A percentile compares a stretch with the other conserved stretches of the same genome.
These are phyloP conservation scores for Netelia melanura DNA, from an alignment of 2,888 invertebrate genomes.

Conservation along the genomic window DNA sequence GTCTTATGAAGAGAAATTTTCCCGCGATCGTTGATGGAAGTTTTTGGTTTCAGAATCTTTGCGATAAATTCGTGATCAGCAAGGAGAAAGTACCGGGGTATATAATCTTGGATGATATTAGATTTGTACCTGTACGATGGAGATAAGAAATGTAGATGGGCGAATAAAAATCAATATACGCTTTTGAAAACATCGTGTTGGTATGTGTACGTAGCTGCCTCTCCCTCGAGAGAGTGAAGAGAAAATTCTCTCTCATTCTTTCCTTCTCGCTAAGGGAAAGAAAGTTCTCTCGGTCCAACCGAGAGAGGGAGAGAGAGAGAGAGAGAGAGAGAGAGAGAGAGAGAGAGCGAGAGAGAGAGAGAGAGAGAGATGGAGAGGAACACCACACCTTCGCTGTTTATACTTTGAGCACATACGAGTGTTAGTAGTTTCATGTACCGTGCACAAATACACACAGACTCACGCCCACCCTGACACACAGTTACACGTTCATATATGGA, in stretches of 20 bases:
- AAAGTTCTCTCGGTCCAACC: conserved; percentile 36
- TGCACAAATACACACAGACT: background rate
- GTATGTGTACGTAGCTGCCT: conserved; percentile 52
- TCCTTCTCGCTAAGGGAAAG: conserved; percentile 39
- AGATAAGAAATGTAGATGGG: conserved; percentile 51
- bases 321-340: too few relatives aligned
- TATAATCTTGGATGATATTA: background rate
- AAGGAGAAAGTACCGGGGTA: background rate
- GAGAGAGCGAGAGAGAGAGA: background rate
- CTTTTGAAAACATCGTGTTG: conserved; percentile 55
- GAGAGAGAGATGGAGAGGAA: conserved; percentile 20
- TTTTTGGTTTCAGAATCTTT: background rate
- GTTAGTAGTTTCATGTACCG: conserved; percentile 35
- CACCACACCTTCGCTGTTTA: conserved; percentile 28
- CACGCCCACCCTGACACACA: background rate
- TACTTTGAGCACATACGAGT: conserved; percentile 35
- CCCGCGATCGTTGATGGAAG: too few relatives aligned
- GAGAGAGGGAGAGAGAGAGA: conserved; percentile 14
- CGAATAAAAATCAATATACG: conserved; percentile 73
- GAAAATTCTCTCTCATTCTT: conserved; percentile 30
- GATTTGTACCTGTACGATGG: conserved; percentile 2
- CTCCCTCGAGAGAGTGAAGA: conserved; percentile 44
- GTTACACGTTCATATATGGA: background rate
- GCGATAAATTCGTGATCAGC: background rate
- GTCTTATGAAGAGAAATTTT: background rate